Base-by-base conservation (phyloP, 2,113 vertebrate species). In the Aegotheles bennettii region DNA sequence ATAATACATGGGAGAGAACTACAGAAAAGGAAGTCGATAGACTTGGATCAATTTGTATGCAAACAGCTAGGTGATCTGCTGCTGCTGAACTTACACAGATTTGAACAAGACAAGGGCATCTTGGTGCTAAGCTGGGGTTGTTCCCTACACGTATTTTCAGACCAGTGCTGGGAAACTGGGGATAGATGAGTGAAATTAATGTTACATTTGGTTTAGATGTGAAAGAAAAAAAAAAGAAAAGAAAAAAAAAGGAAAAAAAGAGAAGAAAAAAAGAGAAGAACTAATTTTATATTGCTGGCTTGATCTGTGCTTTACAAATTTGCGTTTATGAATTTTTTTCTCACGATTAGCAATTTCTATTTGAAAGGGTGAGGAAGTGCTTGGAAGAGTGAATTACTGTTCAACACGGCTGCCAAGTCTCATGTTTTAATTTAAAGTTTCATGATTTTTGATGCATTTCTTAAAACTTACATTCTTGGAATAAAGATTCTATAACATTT, bases 401-500 rank as follows among this genome's bases (percentile, higher is more conserved):
- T 96, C 86, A 84, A 91, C 40, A 16, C 60, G 85, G 50, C 89
- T 94, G 96, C 96, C 96, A 97, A 97, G 47, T 90, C 76, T 96
- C 86, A 93, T 96, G 86, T 95, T 97, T 96, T 86, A 96, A 95
- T 97, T 97, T 96, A 65, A 93, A 97, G 51, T 92, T 94, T 87
- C 56, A 78, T 81, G 91, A 90, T 97, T 96, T 93, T 83, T 86
- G 86, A 92, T 93, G 91, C 93, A 89, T 96, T 97, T 92, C 68
- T 74, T 89, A 81, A 74, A 94, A 92, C 50, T 94, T 93, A 90
- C 64, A 97, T 77, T 89, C 89, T 94, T 92, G 94, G 86, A 97
- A 89, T 84, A 96, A 96, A 92, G 86, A 93, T 77, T 90, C 91
- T 84, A 38, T 90, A 87, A 78, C 80, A 92, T 94, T 89, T 95